Conservation (phyloP, 2,888 invertebrate genomes). For the Ellobium chinense region DNA sequence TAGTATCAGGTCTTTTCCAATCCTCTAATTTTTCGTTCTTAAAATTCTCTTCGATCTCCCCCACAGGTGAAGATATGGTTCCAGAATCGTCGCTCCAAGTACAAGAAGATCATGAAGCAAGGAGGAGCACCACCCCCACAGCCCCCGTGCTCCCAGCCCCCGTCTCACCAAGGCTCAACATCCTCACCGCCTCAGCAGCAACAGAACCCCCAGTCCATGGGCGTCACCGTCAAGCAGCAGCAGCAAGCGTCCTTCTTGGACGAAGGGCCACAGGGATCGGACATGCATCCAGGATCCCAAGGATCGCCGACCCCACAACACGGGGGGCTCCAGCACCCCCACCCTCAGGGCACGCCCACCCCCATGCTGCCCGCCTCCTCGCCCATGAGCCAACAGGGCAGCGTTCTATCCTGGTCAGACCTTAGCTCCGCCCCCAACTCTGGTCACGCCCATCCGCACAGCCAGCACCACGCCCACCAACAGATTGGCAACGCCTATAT, state of each 20-base stretch:
- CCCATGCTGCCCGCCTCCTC: slow-evolving; percentile 45
- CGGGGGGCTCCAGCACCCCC: slow-evolving; percentile 39
- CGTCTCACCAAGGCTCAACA: slow-evolving; percentile 28
- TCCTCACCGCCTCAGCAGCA: slow-evolving; percentile 43
- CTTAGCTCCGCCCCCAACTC: slow-evolving; percentile 24
- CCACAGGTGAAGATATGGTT: slow-evolving; percentile 52
- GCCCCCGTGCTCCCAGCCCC: slow-evolving; percentile 19
- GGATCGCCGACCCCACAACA: slow-evolving; percentile 40
- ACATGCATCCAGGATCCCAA: slow-evolving; percentile 43
- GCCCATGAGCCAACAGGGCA: slow-evolving; percentile 47
- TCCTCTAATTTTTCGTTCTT: too few species aligned
- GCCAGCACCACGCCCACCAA: slow-evolving; percentile 37
- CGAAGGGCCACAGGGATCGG: slow-evolving; percentile 27
- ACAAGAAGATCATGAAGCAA: slow-evolving; percentile 53
- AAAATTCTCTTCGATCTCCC: background rate
- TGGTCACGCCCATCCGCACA: slow-evolving; percentile 37
- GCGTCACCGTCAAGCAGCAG: slow-evolving; percentile 11
- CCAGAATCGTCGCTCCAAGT: slow-evolving; percentile 51
- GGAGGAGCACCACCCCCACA: slow-evolving; percentile 40
- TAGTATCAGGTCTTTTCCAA: too few species aligned
- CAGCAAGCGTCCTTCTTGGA: slow-evolving; percentile 39
- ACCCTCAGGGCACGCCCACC: slow-evolving; percentile 44
- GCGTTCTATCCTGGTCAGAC: slow-evolving; percentile 42
- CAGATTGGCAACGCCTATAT: slow-evolving; percentile 49
- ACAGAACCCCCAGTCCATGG: slow-evolving; percentile 31